A percentile compares a stretch with the other conserved stretches of the same genome.
Conservation (phyloP, 2,888 invertebrate species). For the Melikaiella ostensackeni region DNA sequence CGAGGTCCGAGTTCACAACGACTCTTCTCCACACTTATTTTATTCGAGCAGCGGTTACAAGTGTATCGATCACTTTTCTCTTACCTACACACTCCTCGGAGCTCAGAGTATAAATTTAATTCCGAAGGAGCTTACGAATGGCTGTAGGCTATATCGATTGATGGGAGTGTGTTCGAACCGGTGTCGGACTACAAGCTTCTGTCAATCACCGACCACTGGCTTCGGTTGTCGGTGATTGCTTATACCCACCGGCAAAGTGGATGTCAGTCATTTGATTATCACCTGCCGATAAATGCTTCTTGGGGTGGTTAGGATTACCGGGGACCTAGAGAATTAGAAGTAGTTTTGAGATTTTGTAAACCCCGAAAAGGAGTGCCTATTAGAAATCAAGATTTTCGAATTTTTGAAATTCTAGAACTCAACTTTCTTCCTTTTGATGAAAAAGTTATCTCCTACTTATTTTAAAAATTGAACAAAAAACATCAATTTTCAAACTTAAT, state of each 20-base stretch:
- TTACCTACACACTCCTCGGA: background rate
- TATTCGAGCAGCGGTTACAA: slow-evolving; percentile 48
- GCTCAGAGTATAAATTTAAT: slow-evolving; percentile 44
- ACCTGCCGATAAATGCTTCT: background rate
- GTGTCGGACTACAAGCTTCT: slow-evolving; percentile 13
- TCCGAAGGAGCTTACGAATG: slow-evolving; percentile 59
- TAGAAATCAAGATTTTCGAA: too few species aligned
- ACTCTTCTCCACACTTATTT: slow-evolving; percentile 45
- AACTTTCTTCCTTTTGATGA: too few species aligned
- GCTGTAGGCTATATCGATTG: background rate
- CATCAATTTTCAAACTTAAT: too few species aligned
- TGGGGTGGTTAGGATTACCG: background rate
- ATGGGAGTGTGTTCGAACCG: slow-evolving; percentile 39
- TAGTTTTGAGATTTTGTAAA: too few species aligned
- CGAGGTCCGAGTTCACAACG: slow-evolving; percentile 40
- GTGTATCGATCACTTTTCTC: slow-evolving; percentile 47
- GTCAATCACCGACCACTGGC: slow-evolving; percentile 23
- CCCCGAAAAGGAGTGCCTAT: too few species aligned
- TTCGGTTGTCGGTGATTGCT: slow-evolving; percentile 13
- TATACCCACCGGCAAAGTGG: slow-evolving; percentile 3
- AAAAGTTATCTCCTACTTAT: too few species aligned
- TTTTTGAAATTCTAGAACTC: too few species aligned
- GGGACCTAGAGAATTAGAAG: background rate
- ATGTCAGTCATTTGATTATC: background rate
- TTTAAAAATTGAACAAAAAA: too few species aligned